Evolutionary conservation across 2,888 invertebrate species (phyloP), one percentile per base, ranked within the genome.

Genomic region (Caenorhabditis doughertyi): DNA sequence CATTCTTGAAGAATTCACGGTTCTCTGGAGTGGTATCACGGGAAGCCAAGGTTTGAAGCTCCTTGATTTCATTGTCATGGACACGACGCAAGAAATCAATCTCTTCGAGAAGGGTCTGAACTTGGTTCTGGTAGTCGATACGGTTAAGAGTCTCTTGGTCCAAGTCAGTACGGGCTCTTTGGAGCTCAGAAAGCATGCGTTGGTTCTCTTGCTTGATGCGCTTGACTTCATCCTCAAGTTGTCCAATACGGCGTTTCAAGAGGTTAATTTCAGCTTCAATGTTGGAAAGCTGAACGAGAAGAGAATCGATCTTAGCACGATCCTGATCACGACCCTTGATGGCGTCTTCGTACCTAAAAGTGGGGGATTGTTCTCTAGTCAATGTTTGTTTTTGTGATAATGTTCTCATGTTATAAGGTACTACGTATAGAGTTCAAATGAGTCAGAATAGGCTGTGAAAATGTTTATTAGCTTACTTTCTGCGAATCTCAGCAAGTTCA

Each of bases 1-100:
- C 93, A 88, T 92, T 93, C 92, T 93, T 93, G 93, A 94, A 93
- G 92, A 92, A 94, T 86, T 93, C 93, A 18, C 93, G 91, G 92
- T 93, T 93, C 89, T 93, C 93, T 58, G 92, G 92, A 2, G 93
- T 93, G 8, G 93, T 93, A 89, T 93, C 93, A 29, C 93, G 90
- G 86, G 93, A 92, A 21, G 93, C 93, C 76, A 93, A 90, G 23
- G 93, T 92, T 51, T 93, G 92, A 60, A 93, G 90, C 81, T 93
- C 93, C 87, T 93, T 93, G 88, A 93, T 86, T 64, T 93, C 93
- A 91, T 84, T 84, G 70, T 93, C 93, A 80, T 93, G 93, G 67
- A 93, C 92, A 51, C 92, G 91, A 88, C 93, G 93, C 87, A 93
- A 88, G 92, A 93, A 93, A 82, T 93, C 93, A 79, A 93, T 92